Evolutionary conservation across 1,140 invertebrate genomes (phyloP).

Genomic region (Probaryconus sp.): DNA sequence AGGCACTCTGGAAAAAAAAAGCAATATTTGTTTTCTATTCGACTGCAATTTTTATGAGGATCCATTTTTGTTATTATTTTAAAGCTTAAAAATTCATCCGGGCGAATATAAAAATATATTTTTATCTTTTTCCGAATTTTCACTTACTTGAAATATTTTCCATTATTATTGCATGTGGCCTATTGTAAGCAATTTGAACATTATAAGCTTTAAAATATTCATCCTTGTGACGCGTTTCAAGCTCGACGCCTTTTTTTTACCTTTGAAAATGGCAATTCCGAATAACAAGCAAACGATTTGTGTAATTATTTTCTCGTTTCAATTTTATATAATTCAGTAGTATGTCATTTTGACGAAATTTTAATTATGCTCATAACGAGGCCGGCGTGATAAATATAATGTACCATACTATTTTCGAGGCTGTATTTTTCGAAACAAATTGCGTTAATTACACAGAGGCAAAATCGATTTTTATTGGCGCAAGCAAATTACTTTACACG

Average conservation of each 20-base stretch:
- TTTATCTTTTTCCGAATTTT: too few relatives aligned
- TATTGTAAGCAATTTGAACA: conserved; percentile 12
- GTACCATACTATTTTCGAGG: not conserved
- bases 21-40: too few relatives aligned
- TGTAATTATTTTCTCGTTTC: conserved; percentile 22
- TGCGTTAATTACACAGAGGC: conserved; percentile 35
- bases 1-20: too few relatives aligned
- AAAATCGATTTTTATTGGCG: conserved; percentile 51
- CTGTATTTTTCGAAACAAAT: conserved; percentile 9
- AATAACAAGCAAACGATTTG: conserved; percentile 24
- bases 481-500: conserved; percentile 22
- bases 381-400: conserved; percentile 9
- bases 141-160: too few relatives aligned
- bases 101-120: too few relatives aligned
- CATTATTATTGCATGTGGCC: too few relatives aligned
- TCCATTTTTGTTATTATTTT: too few relatives aligned
- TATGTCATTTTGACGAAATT: conserved; percentile 18
- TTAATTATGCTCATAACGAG: conserved; percentile 18
- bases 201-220: conserved; percentile 13
- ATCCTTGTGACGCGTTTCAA: conserved; percentile 5
- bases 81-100: too few relatives aligned
- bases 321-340: conserved; percentile 15
- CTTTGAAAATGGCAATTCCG: not conserved
- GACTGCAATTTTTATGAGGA: too few relatives aligned
- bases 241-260: conserved; percentile 30